These are phyloP conservation scores for Phymanthus crucifer DNA, from an alignment of 92 coral and sea anemone species.

Conservation along the genomic window DNA sequence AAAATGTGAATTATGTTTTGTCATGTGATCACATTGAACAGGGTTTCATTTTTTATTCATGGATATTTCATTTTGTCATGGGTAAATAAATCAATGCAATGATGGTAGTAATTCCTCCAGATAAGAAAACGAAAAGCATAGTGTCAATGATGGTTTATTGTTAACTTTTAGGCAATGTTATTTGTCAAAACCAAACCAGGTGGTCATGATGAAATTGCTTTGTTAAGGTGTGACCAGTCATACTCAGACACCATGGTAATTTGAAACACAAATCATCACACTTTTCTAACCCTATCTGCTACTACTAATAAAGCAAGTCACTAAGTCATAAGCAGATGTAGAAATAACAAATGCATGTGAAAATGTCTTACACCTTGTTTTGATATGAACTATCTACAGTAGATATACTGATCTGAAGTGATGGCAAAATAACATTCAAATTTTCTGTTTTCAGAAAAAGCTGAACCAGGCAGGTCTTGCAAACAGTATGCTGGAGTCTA, in stretches of 20 bases:
- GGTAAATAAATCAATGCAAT: neutral
- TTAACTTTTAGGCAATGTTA: conserved; percentile 80
- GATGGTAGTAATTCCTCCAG: neutral
- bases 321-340: neutral
- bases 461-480: conserved; percentile 90
- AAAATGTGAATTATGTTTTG: no score
- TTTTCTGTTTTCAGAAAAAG: conserved; percentile 67
- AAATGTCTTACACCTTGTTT: neutral
- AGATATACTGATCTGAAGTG: neutral
- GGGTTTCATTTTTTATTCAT: no score
- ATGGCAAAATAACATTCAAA: neutral
- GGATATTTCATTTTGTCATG: neutral
- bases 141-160: conserved; percentile 17
- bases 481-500: conserved; percentile 89
- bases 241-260: conserved; percentile 78
- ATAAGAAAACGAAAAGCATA: neutral
- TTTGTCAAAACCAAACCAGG: conserved; percentile 75
- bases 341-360: neutral
- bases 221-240: conserved; percentile 68
- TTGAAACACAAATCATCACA: conserved; percentile 7
- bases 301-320: neutral
- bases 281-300: conserved; percentile 14
- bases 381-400: neutral
- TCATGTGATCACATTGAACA: no score
- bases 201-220: conserved; percentile 77